Evolutionary conservation across 2,113 vertebrate species (phyloP).

Genomic region (Polypterus senegalus): DNA sequence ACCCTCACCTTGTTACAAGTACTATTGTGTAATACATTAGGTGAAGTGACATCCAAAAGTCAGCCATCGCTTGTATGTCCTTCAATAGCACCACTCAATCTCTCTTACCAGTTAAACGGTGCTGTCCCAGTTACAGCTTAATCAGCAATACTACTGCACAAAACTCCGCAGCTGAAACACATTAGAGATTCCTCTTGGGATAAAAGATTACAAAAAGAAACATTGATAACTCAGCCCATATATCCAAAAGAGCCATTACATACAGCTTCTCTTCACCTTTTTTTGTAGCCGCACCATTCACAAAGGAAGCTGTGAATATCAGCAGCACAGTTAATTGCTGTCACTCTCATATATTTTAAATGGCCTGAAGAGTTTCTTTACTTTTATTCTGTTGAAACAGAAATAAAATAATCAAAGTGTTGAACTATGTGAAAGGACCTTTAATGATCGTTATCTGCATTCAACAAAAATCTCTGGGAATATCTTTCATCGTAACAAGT

Average conservation of each 20-base stretch:
- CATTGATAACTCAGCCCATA: slow-evolving; percentile 28
- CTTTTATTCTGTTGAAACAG: slow-evolving; percentile 20
- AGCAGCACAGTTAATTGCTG: slow-evolving; percentile 33
- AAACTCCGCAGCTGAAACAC: slow-evolving; percentile 9
- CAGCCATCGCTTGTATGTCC: too few species aligned
- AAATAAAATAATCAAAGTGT: background rate
- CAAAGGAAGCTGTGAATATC: slow-evolving; percentile 28
- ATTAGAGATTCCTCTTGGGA: slow-evolving; percentile 28
- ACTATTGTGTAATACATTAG: too few species aligned
- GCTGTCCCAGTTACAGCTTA: too few species aligned
- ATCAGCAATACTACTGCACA: too few species aligned
- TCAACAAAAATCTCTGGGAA: background rate
- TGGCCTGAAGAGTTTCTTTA: slow-evolving; percentile 24
- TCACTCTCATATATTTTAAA: slow-evolving; percentile 28
- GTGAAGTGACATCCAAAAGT: too few species aligned
- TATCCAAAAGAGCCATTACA: slow-evolving; percentile 23
- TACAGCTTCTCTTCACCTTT: slow-evolving; percentile 21
- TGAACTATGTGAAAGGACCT: background rate
- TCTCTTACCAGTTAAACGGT: too few species aligned
- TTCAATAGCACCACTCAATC: too few species aligned
- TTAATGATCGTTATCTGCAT: background rate
- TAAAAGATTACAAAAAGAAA: slow-evolving; percentile 31
- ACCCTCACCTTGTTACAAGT: too few species aligned
- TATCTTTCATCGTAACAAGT: background rate
- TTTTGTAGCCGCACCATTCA: slow-evolving; percentile 25